Conservation (phyloP, 30 jellyfish, hydroid and myxozoan species). For the Turritopsis rubra region DNA sequence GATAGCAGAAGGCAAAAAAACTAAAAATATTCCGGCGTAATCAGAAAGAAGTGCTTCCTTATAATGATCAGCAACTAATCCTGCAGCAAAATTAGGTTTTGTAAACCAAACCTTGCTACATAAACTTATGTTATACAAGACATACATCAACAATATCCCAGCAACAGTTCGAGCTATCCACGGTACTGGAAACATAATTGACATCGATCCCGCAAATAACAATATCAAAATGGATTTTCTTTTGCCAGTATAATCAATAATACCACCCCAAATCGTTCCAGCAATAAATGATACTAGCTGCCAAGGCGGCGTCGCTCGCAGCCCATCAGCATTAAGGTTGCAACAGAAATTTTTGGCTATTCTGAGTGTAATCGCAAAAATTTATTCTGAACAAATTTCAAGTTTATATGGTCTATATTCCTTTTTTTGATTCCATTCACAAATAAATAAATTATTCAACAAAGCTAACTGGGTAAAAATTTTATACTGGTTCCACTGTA, state of each 20-base stretch:
- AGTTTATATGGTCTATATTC: no score
- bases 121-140: no score
- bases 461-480: no score
- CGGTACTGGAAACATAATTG: neutral
- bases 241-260: neutral
- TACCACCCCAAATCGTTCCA: neutral
- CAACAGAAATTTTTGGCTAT: no score
- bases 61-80: neutral
- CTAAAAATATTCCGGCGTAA: neutral
- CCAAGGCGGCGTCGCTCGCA: no score
- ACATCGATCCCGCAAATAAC: neutral
- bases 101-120: no score
- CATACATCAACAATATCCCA: neutral
- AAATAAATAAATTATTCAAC: no score
- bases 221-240: neutral
- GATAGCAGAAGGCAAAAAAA: neutral
- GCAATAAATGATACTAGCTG: conserved; percentile 14
- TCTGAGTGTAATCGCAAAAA: no score
- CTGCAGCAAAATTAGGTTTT: neutral
- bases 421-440: no score
- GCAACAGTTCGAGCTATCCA: conserved; percentile 2
- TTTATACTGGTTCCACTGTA: no score
- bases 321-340: no score
- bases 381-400: no score
- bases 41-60: neutral